A percentile compares a stretch with the other conserved stretches of the same genome.
phyloP scores from a whole-genome alignment of 1,140 invertebrate genomes.

The Planococcus citri region DNA sequence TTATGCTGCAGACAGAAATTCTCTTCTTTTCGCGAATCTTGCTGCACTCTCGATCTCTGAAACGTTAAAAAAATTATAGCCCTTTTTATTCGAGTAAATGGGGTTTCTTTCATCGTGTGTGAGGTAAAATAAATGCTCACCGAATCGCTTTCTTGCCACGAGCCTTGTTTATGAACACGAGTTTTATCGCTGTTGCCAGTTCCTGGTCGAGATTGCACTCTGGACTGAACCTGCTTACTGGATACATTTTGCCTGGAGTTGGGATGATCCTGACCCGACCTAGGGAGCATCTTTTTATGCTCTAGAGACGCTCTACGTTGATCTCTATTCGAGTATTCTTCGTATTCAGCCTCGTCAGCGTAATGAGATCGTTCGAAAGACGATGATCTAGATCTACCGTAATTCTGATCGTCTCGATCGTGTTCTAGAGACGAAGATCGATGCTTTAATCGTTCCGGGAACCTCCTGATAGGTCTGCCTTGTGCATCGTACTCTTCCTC shows the following conservation, averaged over 20 bases:
- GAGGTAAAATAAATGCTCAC: not conserved
- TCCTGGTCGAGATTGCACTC: not conserved
- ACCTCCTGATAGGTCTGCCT: not conserved
- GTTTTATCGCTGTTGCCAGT: not conserved
- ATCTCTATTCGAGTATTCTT: not conserved
- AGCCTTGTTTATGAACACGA: not conserved
- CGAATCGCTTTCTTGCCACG: not conserved
- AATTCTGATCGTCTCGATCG: not conserved
- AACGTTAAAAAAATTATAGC: not conserved
- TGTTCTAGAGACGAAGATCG: not conserved
- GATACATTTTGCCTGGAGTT: not conserved
- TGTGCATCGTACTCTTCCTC: not conserved
- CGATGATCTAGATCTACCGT: not conserved
- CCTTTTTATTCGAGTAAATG: no score
- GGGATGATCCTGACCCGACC: not conserved
- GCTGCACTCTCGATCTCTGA: not conserved
- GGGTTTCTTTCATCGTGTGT: not conserved
- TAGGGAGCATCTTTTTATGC: not conserved
- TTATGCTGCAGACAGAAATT: conserved; percentile 6
- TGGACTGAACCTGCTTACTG: not conserved
- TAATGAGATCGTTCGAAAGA: conserved; percentile 6
- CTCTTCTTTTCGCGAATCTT: not conserved
- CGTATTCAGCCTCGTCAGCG: not conserved
- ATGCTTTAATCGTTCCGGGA: not conserved
- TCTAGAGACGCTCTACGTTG: not conserved